Base-by-base conservation (phyloP, 2,888 invertebrate species). In the Nymphalis c-album region DNA sequence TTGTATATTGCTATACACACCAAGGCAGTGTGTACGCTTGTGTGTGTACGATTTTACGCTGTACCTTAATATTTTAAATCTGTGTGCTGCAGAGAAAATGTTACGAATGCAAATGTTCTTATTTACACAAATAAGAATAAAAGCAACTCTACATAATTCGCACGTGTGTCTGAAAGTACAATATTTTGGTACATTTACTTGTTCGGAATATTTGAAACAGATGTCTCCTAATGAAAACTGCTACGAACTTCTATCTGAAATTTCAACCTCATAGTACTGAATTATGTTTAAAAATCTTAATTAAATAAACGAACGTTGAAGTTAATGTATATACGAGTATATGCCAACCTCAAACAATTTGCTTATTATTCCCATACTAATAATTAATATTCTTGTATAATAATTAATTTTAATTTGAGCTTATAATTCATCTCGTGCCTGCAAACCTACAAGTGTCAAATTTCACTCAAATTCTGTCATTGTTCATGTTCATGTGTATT, bases 191-290 rank as follows among this genome's bases (percentile, higher is more conserved):
- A 40, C 13, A 40, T 40, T 40, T 20, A 55, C 31, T 35, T n/a
- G 55, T 55, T 55, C 31, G 13, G n/a, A 55, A 55, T 55, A 55
- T 31, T 55, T 55, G n/a, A 55, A n/a, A 10, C 31, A 55, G 55
- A 35, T 55, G 55, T 55, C 35, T 13, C 55, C 31, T 55, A 55
- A 55, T 55, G 31, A 31, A 55, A 55, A 55, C 55, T 35, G 48
- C 18, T 31, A 20, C n/a, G n/a, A n/a, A n/a, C 7, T 31, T 55
- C n/a, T 8, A 55, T 31, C 31, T n/a, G 22, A 55, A 55, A 35
- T 55, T 55, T 35, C 55, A 6, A 31, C 31, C n/a, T 35, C 31
- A 1, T 35, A 31, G 7, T 17, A 8, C 55, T 2, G 55, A 20
- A 8, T 5, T n/a, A 4, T 17, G 31, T 55, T 35, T 31, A 31